A percentile compares a stretch with the other conserved stretches of the same genome.
Conservation (phyloP, 2,113 vertebrate genomes). For the Oophaga pumilio region DNA sequence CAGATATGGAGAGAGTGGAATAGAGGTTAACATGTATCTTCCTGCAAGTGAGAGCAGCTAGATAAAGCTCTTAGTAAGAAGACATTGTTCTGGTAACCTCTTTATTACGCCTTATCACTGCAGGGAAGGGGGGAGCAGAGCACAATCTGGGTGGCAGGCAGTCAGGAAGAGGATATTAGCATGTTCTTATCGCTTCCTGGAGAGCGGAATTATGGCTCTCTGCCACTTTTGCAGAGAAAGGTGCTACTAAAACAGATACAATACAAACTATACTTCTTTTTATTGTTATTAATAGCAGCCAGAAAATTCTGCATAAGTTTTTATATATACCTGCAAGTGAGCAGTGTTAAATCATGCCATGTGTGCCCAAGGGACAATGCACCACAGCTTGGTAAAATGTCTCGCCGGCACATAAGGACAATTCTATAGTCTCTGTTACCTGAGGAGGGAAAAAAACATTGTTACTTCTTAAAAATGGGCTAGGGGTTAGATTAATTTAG, state of each 20-base stretch:
- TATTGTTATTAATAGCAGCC: constrained; percentile 4
- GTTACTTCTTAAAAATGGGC: too few species aligned
- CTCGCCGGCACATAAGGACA: not conserved
- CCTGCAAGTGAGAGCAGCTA: constrained; percentile 15
- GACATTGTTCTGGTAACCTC: constrained; percentile 50
- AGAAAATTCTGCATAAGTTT: not conserved
- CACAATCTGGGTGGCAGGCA: constrained; percentile 48
- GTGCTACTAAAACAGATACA: constrained; percentile 10
- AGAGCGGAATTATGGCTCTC: constrained; percentile 44
- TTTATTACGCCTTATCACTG: constrained; percentile 54
- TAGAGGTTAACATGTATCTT: constrained; percentile 52
- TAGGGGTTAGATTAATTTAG: too few species aligned
- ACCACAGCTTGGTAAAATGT: not conserved
- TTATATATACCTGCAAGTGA: not conserved
- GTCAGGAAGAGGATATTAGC: constrained; percentile 52
- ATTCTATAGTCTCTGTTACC: not conserved
- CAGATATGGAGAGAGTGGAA: constrained; percentile 33
- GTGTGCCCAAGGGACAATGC: not conserved
- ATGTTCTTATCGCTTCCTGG: constrained; percentile 37
- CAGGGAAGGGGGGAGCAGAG: constrained; percentile 25
- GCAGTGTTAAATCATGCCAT: not conserved
- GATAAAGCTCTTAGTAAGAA: constrained; percentile 52
- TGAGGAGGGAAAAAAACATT: not conserved
- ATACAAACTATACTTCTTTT: not conserved
- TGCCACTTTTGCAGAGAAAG: constrained; percentile 14